These are phyloP conservation scores for Morpho deidamia DNA, from an alignment of 2,888 invertebrate species.

Conservation along the genomic window DNA sequence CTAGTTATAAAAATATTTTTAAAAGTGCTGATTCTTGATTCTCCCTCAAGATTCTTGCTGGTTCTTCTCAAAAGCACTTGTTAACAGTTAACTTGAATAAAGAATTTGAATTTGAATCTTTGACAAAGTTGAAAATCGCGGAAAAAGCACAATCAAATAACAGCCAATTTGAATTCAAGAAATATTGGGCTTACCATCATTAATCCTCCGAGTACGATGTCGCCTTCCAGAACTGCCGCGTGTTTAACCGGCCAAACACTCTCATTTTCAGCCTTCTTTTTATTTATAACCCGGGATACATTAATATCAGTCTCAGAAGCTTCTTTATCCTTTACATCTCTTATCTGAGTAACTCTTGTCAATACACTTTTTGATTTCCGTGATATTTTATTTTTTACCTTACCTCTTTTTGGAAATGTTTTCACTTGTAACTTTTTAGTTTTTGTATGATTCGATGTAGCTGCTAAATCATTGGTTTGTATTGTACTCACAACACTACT, in stretches of 20 bases:
- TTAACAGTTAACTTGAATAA: neutral
- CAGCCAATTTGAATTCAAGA: neutral
- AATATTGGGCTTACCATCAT: constrained; percentile 84
- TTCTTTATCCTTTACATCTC: neutral
- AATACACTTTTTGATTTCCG: constrained; percentile 29
- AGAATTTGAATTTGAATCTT: neutral
- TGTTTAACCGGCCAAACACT: constrained; percentile 85
- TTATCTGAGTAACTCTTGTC: neutral
- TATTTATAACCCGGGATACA: constrained; percentile 26
- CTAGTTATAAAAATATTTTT: too few relatives aligned
- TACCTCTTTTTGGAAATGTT: neutral
- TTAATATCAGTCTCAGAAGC: constrained; percentile 8
- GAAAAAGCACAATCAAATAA: neutral
- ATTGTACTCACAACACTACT: neutral
- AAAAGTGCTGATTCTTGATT: too few relatives aligned
- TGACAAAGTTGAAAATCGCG: neutral
- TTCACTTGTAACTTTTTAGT: neutral
- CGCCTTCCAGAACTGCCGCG: constrained; percentile 89
- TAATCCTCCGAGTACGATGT: constrained; percentile 89
- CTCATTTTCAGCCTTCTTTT: constrained; percentile 34
- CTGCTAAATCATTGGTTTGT: neutral
- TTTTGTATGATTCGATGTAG: neutral
- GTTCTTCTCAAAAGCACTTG: too few relatives aligned
- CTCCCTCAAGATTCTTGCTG: too few relatives aligned
- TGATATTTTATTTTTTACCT: constrained; percentile 14